phyloP scores from a whole-genome alignment of 2,113 vertebrate species.

The Fukomys damarensis region DNA sequence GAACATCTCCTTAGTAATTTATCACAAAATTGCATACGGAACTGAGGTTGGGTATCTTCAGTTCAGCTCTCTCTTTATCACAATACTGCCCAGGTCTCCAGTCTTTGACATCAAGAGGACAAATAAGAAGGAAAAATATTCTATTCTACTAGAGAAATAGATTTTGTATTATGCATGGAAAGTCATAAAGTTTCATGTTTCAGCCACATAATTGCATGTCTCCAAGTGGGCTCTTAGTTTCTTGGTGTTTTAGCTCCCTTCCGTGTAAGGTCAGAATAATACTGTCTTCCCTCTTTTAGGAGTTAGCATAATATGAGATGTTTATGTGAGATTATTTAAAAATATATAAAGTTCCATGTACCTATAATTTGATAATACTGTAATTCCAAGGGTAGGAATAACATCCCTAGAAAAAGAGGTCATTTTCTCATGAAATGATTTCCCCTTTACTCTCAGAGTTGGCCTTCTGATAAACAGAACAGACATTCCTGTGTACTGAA shows the following conservation, averaged over 20 bases:
- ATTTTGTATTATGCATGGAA: background rate
- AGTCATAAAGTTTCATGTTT: background rate
- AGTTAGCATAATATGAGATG: background rate
- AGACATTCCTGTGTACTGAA: background rate
- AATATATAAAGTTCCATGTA: background rate
- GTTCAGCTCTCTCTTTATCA: background rate
- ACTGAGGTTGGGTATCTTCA: background rate
- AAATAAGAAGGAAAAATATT: background rate
- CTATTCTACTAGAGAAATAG: background rate
- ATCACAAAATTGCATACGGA: slow-evolving; percentile 20
- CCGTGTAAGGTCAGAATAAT: background rate
- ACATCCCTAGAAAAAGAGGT: background rate
- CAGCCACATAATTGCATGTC: background rate
- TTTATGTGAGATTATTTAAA: background rate
- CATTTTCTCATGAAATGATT: background rate
- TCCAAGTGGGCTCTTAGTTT: background rate
- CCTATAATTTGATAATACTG: background rate
- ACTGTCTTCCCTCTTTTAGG: background rate
- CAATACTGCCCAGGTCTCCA: background rate
- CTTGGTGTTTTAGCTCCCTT: background rate
- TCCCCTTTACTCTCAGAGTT: background rate
- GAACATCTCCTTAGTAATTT: slow-evolving; percentile 32
- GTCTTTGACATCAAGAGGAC: background rate
- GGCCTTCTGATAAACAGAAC: background rate
- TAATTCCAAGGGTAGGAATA: background rate